These are phyloP conservation scores for Heptranchias perlo DNA, from an alignment of 2,113 vertebrate species.

Conservation along the genomic window DNA sequence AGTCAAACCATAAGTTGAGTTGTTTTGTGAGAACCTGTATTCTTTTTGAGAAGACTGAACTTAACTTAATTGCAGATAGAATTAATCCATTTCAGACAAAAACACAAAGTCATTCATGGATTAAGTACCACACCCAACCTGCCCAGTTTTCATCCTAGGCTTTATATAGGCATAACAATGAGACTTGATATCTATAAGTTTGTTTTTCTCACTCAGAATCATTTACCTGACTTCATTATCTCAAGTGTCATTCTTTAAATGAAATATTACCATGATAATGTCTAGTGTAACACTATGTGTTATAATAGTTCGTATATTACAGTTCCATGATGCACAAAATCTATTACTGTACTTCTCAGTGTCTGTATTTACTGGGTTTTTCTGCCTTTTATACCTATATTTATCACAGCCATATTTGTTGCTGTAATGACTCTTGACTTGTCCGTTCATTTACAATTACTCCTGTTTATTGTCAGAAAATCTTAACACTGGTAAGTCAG, in stretches of 20 bases:
- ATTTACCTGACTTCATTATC: background rate
- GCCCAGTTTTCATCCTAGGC: background rate
- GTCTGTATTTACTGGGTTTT: background rate
- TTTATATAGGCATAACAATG: background rate
- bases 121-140: background rate
- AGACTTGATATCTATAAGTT: background rate
- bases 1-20: background rate
- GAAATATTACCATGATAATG: background rate
- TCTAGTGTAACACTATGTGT: background rate
- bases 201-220: background rate
- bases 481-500: background rate
- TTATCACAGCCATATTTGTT: background rate
- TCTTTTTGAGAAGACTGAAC: background rate
- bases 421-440: background rate
- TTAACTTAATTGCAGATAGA: background rate
- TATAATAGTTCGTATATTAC: background rate
- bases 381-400: background rate
- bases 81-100: background rate
- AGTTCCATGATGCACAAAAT: background rate
- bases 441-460: background rate
- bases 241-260: background rate
- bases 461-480: background rate
- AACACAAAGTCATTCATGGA: background rate
- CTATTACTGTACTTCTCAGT: background rate
- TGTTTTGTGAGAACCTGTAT: background rate